Evolutionary conservation across 2,113 vertebrate species (phyloP).

Genomic region (Phrynosoma platyrhinos): DNA sequence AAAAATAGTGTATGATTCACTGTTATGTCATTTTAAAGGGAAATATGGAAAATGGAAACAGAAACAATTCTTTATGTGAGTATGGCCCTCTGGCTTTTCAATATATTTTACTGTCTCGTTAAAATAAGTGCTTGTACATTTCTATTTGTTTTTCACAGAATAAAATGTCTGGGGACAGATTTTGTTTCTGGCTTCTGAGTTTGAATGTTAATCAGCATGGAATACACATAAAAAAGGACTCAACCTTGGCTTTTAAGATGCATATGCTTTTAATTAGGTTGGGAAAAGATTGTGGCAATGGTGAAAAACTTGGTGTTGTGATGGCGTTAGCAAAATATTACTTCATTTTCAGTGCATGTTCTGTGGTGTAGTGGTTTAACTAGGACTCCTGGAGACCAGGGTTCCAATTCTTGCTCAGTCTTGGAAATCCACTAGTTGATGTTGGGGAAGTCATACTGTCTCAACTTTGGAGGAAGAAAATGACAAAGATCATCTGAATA

Average conservation of each 20-base stretch:
- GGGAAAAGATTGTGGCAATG: not conserved
- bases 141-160: not conserved
- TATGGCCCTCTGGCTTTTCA: not conserved
- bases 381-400: too few species aligned
- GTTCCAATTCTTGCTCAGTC: too few species aligned
- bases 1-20: constrained; percentile 66
- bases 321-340: not conserved
- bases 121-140: not conserved
- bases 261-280: not conserved
- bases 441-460: too few species aligned
- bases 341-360: not conserved
- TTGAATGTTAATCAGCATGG: not conserved
- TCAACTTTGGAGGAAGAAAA: too few species aligned
- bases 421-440: too few species aligned
- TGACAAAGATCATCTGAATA: too few species aligned
- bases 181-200: not conserved
- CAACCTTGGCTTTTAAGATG: not conserved
- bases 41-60: constrained; percentile 19
- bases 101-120: constrained; percentile 39
- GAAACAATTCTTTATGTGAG: not conserved
- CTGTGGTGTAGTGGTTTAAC: not conserved
- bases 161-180: not conserved
- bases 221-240: not conserved
- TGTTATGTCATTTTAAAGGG: constrained; percentile 11
- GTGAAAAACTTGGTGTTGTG: not conserved